A percentile compares a stretch with the other conserved stretches of the same genome.
phyloP scores from a whole-genome alignment of 2,113 vertebrate species.

The Puntigrus tetrazona region DNA sequence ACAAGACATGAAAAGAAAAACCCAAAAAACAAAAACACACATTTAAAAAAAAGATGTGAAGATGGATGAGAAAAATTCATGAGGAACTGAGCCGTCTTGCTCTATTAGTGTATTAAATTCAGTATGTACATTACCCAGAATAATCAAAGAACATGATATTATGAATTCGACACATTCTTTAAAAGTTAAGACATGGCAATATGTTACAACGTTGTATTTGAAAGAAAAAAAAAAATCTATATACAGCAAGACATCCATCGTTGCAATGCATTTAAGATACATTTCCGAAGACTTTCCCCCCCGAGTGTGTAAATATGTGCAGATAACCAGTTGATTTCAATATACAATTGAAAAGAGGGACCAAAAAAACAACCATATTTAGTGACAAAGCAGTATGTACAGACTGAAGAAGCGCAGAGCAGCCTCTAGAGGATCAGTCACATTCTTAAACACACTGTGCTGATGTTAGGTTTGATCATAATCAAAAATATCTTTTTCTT shows the following conservation, averaged over 20 bases:
- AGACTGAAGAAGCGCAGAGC: neutral
- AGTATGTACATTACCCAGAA: slow-evolving; percentile 29
- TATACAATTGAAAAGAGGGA: neutral
- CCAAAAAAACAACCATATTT: neutral
- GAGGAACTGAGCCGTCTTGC: slow-evolving; percentile 17
- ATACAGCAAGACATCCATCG: slow-evolving; percentile 24
- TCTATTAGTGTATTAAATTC: slow-evolving; percentile 36
- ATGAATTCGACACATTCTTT: slow-evolving; percentile 23
- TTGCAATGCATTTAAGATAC: neutral
- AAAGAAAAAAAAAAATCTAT: neutral
- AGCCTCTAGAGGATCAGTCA: neutral
- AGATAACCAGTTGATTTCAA: neutral
- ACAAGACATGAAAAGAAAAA: neutral
- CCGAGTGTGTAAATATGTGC: neutral
- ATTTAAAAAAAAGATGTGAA: neutral
- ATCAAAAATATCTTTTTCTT: neutral
- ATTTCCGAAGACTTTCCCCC: neutral
- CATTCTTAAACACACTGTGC: neutral
- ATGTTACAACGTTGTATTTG: slow-evolving; percentile 43
- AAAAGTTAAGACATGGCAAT: slow-evolving; percentile 37
- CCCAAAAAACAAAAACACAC: neutral
- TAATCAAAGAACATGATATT: slow-evolving; percentile 18
- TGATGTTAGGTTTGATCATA: neutral
- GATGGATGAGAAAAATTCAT: neutral
- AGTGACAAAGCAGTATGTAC: neutral